Evolutionary conservation across 2,797 vertebrate species (phyloP).

Genomic region (Pipistrellus pipistrellus): DNA sequence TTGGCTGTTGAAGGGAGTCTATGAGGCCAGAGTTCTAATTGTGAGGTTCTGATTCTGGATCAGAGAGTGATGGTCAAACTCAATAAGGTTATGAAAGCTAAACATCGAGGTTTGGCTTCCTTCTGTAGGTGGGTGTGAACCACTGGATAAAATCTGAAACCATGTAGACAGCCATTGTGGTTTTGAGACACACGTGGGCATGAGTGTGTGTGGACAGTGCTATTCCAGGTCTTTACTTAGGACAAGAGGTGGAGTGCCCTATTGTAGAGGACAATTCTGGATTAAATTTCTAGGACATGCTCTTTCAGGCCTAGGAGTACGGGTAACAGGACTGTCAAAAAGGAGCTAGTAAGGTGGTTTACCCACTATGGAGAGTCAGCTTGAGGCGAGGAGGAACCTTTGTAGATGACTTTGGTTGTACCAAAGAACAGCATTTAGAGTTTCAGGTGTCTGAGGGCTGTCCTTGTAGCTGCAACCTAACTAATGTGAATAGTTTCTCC

Average conservation of each 20-base stretch:
- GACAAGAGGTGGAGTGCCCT: not conserved
- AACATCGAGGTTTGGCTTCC: not conserved
- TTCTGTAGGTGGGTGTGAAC: not conserved
- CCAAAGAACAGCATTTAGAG: not conserved
- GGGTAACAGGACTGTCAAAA: not conserved
- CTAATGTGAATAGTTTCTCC: not conserved
- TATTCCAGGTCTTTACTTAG: not conserved
- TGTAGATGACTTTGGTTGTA: not conserved
- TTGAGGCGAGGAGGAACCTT: not conserved
- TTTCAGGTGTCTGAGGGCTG: not conserved
- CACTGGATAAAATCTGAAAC: not conserved
- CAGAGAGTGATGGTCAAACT: not conserved
- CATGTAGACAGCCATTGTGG: not conserved
- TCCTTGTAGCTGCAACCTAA: not conserved
- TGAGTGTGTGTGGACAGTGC: not conserved
- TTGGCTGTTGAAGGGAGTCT: not conserved
- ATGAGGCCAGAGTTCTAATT: not conserved
- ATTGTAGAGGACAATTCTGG: not conserved
- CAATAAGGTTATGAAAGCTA: not conserved
- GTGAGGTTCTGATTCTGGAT: not conserved
- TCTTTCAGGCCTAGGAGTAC: not conserved
- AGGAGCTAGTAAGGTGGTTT: not conserved
- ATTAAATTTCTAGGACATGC: not conserved
- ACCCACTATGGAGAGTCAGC: not conserved
- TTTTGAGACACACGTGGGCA: not conserved